These are phyloP conservation scores for Mythimna lalbum DNA, from an alignment of 2,888 invertebrate genomes.

Conservation along the genomic window DNA sequence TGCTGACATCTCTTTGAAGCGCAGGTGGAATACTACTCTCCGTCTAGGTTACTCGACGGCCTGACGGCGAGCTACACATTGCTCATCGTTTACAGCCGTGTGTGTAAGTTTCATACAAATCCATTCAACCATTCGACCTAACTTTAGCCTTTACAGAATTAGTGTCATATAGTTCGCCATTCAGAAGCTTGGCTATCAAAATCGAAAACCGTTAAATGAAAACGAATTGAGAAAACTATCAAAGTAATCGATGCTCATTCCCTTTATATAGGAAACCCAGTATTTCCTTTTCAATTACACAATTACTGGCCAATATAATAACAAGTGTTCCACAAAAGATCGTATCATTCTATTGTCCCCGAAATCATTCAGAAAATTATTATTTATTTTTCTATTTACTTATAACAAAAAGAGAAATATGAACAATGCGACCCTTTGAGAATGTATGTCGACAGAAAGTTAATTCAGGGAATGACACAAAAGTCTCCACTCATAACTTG, in stretches of 20 bases:
- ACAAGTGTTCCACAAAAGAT: constrained; percentile 1
- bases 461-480: constrained; percentile 73
- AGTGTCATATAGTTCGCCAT: too few relatives aligned
- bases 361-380: constrained; percentile 31
- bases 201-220: neutral
- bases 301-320: constrained; percentile 20
- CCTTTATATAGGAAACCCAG: neutral
- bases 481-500: constrained; percentile 79
- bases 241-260: neutral
- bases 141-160: too few relatives aligned
- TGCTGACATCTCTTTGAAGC: too few relatives aligned
- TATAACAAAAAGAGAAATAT: constrained; percentile 54
- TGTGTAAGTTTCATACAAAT: too few relatives aligned
- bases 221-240: neutral
- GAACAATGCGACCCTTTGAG: constrained; percentile 62
- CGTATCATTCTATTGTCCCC: constrained; percentile 17
- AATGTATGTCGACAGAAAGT: constrained; percentile 70
- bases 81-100: too few relatives aligned
- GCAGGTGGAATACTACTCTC: too few relatives aligned
- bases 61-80: too few relatives aligned
- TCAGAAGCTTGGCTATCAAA: neutral
- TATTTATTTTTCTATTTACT: constrained; percentile 50
- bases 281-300: neutral
- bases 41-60: too few relatives aligned
- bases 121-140: too few relatives aligned